phyloP scores from a whole-genome alignment of 2,797 vertebrate species.

The Thripadectes ignobilis region DNA sequence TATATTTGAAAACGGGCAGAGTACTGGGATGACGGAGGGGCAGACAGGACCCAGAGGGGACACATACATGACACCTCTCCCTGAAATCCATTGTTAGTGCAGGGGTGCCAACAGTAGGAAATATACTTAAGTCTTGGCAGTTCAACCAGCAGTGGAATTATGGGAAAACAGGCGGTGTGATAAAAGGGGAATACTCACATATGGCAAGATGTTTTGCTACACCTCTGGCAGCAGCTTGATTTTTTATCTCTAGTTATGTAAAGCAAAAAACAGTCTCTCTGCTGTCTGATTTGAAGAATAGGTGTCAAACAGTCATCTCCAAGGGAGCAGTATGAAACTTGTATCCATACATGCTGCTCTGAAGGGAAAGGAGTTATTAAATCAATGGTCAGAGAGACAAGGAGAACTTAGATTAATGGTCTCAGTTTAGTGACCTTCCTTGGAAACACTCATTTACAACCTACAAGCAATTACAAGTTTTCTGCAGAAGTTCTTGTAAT shows the following conservation, averaged over 20 bases:
- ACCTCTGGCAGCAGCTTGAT: not conserved
- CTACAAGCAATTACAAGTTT: not conserved
- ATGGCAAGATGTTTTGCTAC: not conserved
- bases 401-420: not conserved
- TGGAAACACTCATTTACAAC: not conserved
- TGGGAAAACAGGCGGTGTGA: not conserved
- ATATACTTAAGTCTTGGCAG: not conserved
- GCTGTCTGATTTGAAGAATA: not conserved
- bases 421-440: not conserved
- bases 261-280: not conserved
- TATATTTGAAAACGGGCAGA: not conserved
- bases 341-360: not conserved
- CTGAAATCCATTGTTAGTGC: not conserved
- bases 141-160: not conserved
- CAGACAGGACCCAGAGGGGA: fast-evolving
- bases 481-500: not conserved
- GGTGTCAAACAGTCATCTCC: not conserved
- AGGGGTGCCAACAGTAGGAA: not conserved
- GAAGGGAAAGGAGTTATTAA: not conserved
- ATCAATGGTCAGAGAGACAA: not conserved
- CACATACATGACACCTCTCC: not conserved
- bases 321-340: not conserved
- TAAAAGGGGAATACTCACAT: not conserved
- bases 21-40: not conserved
- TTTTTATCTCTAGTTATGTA: not conserved